These are phyloP conservation scores for Melanotaenia maccullochi DNA, from an alignment of 2,797 vertebrate species.

Conservation along the genomic window DNA sequence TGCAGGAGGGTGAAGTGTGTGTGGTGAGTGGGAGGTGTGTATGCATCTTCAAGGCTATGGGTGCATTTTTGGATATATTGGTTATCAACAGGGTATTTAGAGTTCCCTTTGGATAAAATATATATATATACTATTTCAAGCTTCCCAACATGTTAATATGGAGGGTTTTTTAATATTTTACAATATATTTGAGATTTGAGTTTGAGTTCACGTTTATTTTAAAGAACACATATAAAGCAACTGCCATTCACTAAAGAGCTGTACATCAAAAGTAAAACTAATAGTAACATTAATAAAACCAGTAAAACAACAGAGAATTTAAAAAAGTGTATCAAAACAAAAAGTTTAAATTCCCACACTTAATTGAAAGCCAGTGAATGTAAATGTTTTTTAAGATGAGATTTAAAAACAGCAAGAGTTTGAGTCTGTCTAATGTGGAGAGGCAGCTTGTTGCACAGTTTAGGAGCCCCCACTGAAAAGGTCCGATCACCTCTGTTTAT, in stretches of 20 bases:
- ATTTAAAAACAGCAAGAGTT: background rate
- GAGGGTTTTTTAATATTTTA: too few relatives aligned
- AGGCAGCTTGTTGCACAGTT: background rate
- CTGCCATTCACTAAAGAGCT: too few relatives aligned
- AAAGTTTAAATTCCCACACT: too few relatives aligned
- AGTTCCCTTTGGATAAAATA: background rate
- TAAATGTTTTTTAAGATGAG: background rate
- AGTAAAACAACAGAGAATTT: too few relatives aligned
- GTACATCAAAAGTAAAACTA: too few relatives aligned
- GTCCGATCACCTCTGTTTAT: background rate
- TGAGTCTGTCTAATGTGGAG: background rate
- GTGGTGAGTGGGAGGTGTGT: constrained; percentile 12
- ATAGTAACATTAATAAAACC: too few relatives aligned
- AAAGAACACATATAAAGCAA: too few relatives aligned
- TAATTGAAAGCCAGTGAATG: background rate
- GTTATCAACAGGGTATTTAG: constrained; percentile 27
- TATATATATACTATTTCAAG: background rate
- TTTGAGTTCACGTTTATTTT: background rate
- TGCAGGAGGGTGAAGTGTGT: constrained; percentile 31
- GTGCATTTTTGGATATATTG: constrained; percentile 12
- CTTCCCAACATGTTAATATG: background rate
- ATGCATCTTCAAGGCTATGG: background rate
- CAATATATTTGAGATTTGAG: too few relatives aligned
- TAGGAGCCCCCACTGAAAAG: background rate
- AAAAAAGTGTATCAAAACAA: too few relatives aligned